A percentile compares a stretch with the other conserved stretches of the same genome.
These are phyloP conservation scores for Cuniculus paca DNA, from an alignment of 2,797 vertebrate species.

Conservation along the genomic window DNA sequence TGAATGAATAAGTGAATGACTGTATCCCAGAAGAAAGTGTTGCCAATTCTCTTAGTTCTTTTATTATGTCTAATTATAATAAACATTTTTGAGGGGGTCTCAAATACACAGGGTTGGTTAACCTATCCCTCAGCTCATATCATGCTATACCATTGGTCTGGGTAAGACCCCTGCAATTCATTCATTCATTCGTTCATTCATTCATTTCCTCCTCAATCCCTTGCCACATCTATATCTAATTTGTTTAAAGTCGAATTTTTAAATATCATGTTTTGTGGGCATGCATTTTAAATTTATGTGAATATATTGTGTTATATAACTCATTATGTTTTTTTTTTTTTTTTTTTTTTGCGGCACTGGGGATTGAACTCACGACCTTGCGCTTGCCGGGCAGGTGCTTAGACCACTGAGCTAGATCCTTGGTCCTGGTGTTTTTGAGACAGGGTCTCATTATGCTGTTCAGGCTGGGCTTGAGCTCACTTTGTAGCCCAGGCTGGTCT, in stretches of 20 bases:
- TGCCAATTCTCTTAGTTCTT: background rate
- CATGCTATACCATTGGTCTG: background rate
- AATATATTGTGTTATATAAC: background rate
- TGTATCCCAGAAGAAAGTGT: background rate
- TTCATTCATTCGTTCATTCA: background rate
- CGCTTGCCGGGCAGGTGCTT: too few relatives aligned
- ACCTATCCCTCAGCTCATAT: background rate
- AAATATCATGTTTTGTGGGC: background rate
- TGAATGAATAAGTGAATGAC: background rate
- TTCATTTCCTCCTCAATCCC: background rate
- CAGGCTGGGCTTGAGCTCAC: too few relatives aligned
- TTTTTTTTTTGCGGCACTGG: background rate
- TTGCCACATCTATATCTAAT: background rate
- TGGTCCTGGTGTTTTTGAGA: too few relatives aligned
- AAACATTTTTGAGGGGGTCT: background rate
- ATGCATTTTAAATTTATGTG: conserved; percentile 38
- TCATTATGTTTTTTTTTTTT: conserved; percentile 16
- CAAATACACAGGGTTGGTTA: background rate
- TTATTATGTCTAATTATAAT: background rate
- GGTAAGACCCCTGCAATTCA: background rate
- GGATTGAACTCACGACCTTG: too few relatives aligned
- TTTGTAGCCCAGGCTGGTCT: too few relatives aligned
- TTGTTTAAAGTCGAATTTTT: conserved; percentile 12
- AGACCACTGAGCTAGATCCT: too few relatives aligned
- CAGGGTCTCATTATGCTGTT: too few relatives aligned